Base-by-base conservation (phyloP, 2,888 invertebrate species). In the Abscondita cerata region DNA sequence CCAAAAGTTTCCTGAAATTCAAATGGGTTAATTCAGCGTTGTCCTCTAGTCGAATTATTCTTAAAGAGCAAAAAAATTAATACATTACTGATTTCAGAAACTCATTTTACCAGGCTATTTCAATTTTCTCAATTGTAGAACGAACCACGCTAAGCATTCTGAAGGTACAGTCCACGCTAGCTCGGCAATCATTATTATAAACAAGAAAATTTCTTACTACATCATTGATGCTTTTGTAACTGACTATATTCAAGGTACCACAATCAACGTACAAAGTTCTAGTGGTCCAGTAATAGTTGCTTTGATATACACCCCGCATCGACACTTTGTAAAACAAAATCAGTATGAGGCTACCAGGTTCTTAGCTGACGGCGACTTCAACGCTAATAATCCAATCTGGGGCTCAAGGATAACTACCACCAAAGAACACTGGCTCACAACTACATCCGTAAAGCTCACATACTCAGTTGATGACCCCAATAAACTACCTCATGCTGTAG, bases 81-180 rank as follows among this genome's bases (percentile, higher is more conserved):
- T n/a, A n/a, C 66, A 9, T 16, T 66, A 16, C 46, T 68, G 31
- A 50, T 68, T 25, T 52, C 55, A 2, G 60, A 68, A 61, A 67
- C 61, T 1, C 61, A 65, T 15, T 65, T 67, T 18, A 68, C 66
- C 48, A 36, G 25, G 15, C 9, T 59, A 59, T 36, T 52, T 65
- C 38, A 59, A 54, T 19, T 50, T 68, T 48, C 59, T 47, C 15
- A 48, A 59, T 12, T 62, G 53, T 18, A 41, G 19, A 18, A 62
- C 38, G 25, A 57, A 62, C 46, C n/a, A 18, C 18, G 56, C 57
- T 12, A 52, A 59, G 34, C 59, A 62, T 48, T 61, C 63, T 36
- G 62, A 59, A 18, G 53, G 47, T 4, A 60, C 58, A 16, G 58
- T 63, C 16, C 59, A 63, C 48, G 65, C 52, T 54, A 64, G 65